These are phyloP conservation scores for Syrista parreyssii DNA, from an alignment of 2,888 invertebrate species.

Conservation along the genomic window DNA sequence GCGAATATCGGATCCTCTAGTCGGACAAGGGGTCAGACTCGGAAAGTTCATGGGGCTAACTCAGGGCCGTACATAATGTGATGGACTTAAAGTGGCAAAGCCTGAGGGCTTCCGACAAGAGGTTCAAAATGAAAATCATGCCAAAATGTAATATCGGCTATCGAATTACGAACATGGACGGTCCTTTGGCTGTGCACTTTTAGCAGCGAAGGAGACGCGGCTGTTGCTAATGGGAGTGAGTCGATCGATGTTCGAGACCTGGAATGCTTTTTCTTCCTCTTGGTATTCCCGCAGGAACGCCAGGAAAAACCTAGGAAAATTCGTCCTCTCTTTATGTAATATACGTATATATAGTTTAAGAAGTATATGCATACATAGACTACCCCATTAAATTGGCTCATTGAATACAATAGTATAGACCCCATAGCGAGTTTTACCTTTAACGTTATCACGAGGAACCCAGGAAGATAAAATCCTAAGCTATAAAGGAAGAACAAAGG, in stretches of 20 bases:
- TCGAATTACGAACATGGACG: not conserved
- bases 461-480: not conserved
- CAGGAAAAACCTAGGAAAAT: not conserved
- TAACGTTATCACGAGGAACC: not conserved
- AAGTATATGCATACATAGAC: not conserved
- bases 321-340: not conserved
- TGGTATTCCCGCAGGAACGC: not conserved
- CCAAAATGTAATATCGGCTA: not conserved
- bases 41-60: not conserved
- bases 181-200: not conserved
- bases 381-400: not conserved
- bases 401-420: not conserved
- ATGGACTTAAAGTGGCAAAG: not conserved
- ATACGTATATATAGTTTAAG: not conserved
- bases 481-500: not conserved
- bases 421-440: not conserved
- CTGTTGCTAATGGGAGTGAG: not conserved
- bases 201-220: not conserved
- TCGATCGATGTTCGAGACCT: not conserved
- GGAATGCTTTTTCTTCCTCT: not conserved
- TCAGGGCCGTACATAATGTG: not conserved
- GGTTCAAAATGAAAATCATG: not conserved
- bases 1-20: not conserved
- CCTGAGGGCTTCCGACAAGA: not conserved
- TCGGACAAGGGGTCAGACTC: not conserved